Percentiles rank a stretch among this genome's conserved stretches.
Evolutionary conservation across 2,113 vertebrate species (phyloP).

Genomic region (Cyprinus carpio): DNA sequence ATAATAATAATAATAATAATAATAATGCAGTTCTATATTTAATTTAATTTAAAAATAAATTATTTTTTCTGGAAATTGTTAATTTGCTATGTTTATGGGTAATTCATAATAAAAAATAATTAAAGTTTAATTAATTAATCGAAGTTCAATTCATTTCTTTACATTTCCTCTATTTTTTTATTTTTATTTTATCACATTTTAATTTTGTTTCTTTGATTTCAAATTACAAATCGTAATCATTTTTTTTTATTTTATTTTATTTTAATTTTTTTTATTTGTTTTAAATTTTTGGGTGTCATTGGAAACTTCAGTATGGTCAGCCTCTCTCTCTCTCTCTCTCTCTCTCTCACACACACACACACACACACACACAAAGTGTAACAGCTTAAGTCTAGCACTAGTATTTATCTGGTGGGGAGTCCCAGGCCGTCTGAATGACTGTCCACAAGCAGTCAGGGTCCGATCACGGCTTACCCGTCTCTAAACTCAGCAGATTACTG

Average conservation of each 20-base stretch:
- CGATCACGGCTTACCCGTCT: conserved; percentile 45
- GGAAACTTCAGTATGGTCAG: background rate
- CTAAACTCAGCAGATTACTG: conserved; percentile 15
- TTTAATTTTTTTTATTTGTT: no score
- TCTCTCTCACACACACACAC: background rate
- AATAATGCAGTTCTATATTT: no score
- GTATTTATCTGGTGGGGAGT: conserved; percentile 52
- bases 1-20: no score
- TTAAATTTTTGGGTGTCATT: no score
- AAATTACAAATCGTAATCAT: background rate
- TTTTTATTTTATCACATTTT: no score
- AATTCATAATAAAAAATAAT: no score
- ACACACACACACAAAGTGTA: conserved; percentile 27
- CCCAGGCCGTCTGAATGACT: conserved; percentile 41
- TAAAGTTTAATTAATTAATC: no score
- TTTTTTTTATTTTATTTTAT: no score
- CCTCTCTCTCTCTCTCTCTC: background rate
- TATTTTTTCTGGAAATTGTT: background rate
- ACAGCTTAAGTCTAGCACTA: conserved; percentile 40
- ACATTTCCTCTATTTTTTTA: no score
- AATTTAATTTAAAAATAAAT: no score
- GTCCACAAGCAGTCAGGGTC: conserved; percentile 48
- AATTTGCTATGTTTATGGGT: background rate
- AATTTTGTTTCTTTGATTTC: background rate
- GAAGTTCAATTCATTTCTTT: no score